Percentiles rank a stretch among this genome's conserved stretches.
Evolutionary conservation across 2,113 vertebrate genomes (phyloP).

Genomic region (Notarius quadriscutis): DNA sequence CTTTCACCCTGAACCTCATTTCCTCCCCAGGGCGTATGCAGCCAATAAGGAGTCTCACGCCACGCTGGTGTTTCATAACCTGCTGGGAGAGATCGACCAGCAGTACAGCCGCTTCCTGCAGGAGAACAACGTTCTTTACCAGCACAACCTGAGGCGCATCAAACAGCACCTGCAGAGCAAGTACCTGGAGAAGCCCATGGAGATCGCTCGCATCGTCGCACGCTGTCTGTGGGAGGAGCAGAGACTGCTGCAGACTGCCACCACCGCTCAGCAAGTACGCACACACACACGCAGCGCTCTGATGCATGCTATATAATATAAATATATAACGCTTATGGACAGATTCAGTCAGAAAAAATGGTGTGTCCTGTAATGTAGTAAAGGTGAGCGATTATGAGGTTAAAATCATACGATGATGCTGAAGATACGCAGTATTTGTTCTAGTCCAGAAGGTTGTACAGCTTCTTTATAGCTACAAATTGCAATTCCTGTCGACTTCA

Average conservation of each 20-base stretch:
- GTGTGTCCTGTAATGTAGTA: not conserved
- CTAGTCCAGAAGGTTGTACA: not conserved
- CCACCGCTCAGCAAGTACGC: constrained; percentile 85
- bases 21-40: constrained; percentile 83
- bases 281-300: not conserved
- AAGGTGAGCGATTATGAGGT: not conserved
- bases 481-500: not conserved
- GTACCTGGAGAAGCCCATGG: constrained; percentile 96
- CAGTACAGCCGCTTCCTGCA: constrained; percentile 98
- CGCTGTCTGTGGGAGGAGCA: constrained; percentile 96
- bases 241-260: constrained; percentile 88
- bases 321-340: not conserved
- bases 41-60: constrained; percentile 97
- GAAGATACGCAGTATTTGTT: not conserved
- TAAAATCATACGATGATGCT: not conserved
- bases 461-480: not conserved
- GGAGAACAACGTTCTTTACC: constrained; percentile 96
- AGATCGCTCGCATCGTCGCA: constrained; percentile 94
- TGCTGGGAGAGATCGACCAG: constrained; percentile 97
- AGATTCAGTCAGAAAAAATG: not conserved
- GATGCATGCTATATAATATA: not conserved
- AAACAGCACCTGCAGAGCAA: constrained; percentile 99
- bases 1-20: not conserved
- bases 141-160: constrained; percentile 96
- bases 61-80: constrained; percentile 97